phyloP scores from a whole-genome alignment of 2,888 invertebrate species.

The Villa cingulata region DNA sequence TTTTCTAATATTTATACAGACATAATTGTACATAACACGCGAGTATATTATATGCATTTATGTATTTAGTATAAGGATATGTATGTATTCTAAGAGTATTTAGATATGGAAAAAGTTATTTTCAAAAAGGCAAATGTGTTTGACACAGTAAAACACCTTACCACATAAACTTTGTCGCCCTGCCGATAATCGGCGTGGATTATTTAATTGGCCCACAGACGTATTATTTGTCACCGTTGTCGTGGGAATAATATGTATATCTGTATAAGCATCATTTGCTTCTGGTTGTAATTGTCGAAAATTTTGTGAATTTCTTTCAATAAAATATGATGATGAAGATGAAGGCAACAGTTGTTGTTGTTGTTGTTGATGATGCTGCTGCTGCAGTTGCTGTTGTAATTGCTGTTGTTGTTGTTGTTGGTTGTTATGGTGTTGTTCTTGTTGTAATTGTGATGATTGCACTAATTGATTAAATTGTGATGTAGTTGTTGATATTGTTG shows the following conservation, averaged over 20 bases:
- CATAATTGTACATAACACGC: too few species aligned
- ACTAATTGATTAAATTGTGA: constrained; percentile 26
- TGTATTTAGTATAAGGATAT: too few species aligned
- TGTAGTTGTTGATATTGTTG: constrained; percentile 10
- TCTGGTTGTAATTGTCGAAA: background rate
- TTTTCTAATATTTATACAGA: too few species aligned
- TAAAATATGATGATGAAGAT: background rate
- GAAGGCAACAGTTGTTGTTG: background rate
- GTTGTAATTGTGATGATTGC: constrained; percentile 30
- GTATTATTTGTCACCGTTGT: constrained; percentile 7
- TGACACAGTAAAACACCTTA: constrained; percentile 7
- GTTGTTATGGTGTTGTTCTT: background rate
- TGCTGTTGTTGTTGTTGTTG: constrained; percentile 17
- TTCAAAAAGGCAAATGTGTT: too few species aligned
- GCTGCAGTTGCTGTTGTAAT: background rate
- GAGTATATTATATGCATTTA: too few species aligned
- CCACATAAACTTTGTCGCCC: constrained; percentile 12
- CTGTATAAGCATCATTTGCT: constrained; percentile 7
- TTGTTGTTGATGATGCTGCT: background rate
- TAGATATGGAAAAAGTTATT: too few species aligned
- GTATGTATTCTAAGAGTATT: too few species aligned
- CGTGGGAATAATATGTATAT: constrained; percentile 1
- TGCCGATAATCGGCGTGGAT: constrained; percentile 7
- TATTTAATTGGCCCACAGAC: background rate
- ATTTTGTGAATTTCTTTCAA: background rate